Evolutionary conservation across 1,140 invertebrate species (phyloP), one percentile per base, ranked within the genome.

Genomic region (Streblospio benedicti): DNA sequence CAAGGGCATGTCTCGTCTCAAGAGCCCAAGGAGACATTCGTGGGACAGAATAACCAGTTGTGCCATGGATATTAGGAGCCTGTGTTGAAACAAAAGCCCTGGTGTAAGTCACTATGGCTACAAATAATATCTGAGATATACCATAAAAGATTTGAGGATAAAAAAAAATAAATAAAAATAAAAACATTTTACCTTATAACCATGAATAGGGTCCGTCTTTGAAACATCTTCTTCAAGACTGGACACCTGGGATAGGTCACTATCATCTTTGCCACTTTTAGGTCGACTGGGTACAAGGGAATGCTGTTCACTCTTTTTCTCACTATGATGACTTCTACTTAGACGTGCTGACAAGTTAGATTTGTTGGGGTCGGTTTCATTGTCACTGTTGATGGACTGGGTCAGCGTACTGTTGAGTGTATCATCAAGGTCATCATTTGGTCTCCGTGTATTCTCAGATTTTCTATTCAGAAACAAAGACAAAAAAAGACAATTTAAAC

Each of bases 11-110:
- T 45, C 69, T 64, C 4, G 68, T 62, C 53, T 74, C 71, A 45
- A 79, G 67, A 5, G 70, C 62, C 18, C 64, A 66, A 0, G 77
- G 75, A 5, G 75, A 72, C 43, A 69, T 65, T 20, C 69, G 60
- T n/a, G 28, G 18, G 6, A 20, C 53, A 49, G 6, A 9, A 23
- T 14, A n/a, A n/a, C n/a, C n/a, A 18, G 20, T 49, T 14, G 12
- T 9, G 12, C 45, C 25, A 16, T 9, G 9, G 35, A n/a, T 38
- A 38, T 38, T 9, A 38, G 35, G 35, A n/a, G 9, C n/a, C 9
- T 9, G n/a, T 9, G n/a, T n/a, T 9, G 35, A 38, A 9, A 38
- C 35, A 38, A 38, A 38, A 38, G n/a, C 9, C 9, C 9, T 9
- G 35, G 9, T 38, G n/a, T 9, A 38, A 38, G n/a, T 9, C 35